Evolutionary conservation across 2,113 vertebrate genomes (phyloP), one percentile per base, ranked within the genome.

Genomic region (Rhabdomys dilectus): DNA sequence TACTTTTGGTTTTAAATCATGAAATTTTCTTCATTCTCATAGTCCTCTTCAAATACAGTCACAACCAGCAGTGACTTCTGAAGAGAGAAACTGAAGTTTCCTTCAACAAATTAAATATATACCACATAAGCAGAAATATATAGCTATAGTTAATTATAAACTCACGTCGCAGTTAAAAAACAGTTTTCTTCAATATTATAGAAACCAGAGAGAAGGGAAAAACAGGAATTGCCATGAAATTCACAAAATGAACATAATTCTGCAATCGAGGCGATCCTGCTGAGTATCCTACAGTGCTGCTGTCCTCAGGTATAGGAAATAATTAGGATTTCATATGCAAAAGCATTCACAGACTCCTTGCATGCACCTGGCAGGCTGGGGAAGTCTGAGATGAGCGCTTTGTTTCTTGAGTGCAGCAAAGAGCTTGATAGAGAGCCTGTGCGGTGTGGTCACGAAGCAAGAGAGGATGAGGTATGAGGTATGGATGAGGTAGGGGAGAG

Each of bases 91-190:
- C 24, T 77, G 12, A 45, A 92, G 58, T 94, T 94, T 89, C 88
- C 80, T 92, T 93, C 80, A 94, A 94, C 87, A 92, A 70, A 21
- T 92, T 92, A 51, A 92, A 95, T 94, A 91, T 42, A 58, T 85
- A 26, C 19, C 31, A 48, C 36, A 24, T 53, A 90, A 81, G 51
- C 66, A 96, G 77, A 94, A 89, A 93, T 85, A 91, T 24, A 93
- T 36, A 34, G 53, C n/a, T 90, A 42, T 48, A 10, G 62, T 60
- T 88, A 92, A 92, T 88, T 96, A 48, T 88, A 91, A 91, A 96
- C 13, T 70, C 51, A 51, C 7, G n/a, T 81, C 77, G 10, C 19
- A 76, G n/a, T 51, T 95, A 77, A 90, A 64, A 81, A 80, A 39
- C 12, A 89, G 16, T 93, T 93, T 93, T 36, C 58, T 88, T 93